Percentiles rank a stretch among this genome's conserved stretches.
Conservation (phyloP, 2,888 invertebrate genomes). For the Xanthia icteritia region DNA sequence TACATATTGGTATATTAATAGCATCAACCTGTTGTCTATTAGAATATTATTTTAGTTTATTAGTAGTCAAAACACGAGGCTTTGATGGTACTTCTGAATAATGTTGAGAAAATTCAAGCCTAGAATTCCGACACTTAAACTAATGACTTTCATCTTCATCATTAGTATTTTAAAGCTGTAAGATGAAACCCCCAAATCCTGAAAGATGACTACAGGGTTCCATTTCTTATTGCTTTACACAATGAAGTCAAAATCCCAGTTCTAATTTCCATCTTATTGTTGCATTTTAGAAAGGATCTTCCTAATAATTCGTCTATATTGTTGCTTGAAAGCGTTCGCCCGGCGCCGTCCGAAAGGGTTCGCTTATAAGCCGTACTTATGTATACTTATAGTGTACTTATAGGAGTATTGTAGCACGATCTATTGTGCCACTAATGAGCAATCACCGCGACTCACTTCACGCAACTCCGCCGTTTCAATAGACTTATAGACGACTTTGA, state of each 20-base stretch:
- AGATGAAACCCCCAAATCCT: constrained; percentile 24
- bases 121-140: neutral
- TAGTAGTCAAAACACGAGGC: neutral
- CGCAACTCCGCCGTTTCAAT: constrained; percentile 69
- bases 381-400: constrained; percentile 44
- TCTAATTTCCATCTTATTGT: constrained; percentile 53
- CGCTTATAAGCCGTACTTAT: constrained; percentile 50
- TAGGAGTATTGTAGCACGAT: constrained; percentile 75
- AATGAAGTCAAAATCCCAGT: constrained; percentile 41
- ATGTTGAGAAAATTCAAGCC: neutral
- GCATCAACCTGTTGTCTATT: neutral
- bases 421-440: constrained; percentile 87
- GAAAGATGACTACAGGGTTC: constrained; percentile 20
- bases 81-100: neutral
- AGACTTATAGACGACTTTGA: constrained; percentile 64
- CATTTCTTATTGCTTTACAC: constrained; percentile 29
- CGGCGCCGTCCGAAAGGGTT: constrained; percentile 52
- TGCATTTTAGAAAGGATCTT: constrained; percentile 41
- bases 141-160: constrained; percentile 1
- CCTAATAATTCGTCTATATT: constrained; percentile 55
- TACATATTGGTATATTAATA: neutral
- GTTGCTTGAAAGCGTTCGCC: constrained; percentile 51
- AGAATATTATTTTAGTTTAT: neutral
- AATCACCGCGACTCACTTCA: constrained; percentile 79
- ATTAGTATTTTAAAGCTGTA: constrained; percentile 12